Evolutionary conservation across 1,140 invertebrate genomes (phyloP).

Genomic region (Apolygus lucorum): DNA sequence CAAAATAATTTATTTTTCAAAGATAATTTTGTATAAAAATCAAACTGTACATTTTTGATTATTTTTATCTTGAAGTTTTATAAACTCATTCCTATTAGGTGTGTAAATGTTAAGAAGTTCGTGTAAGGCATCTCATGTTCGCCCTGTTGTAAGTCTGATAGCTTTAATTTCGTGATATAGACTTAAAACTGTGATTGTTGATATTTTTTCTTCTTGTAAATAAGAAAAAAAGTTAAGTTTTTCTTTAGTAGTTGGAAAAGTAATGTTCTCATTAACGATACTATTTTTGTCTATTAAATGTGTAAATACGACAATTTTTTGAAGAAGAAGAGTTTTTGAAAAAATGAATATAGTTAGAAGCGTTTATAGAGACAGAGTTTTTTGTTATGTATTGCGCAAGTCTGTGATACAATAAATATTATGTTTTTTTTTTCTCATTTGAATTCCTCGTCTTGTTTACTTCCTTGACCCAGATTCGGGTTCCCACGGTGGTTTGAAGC

Average conservation of each 20-base stretch:
- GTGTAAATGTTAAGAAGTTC: not conserved
- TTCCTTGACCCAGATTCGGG: too few species aligned
- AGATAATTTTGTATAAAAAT: slow-evolving; percentile 9
- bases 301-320: not conserved
- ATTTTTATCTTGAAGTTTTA: slow-evolving; percentile 7
- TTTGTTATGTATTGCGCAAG: slow-evolving; percentile 23
- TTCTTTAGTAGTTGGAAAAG: not conserved
- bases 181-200: slow-evolving; percentile 25
- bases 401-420: slow-evolving; percentile 29
- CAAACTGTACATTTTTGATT: slow-evolving; percentile 1
- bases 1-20: not conserved
- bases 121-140: not conserved
- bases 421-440: slow-evolving; percentile 5
- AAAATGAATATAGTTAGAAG: slow-evolving; percentile 11
- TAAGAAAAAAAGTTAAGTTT: not conserved
- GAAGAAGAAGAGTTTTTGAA: too few species aligned
- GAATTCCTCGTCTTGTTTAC: too few species aligned
- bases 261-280: slow-evolving; percentile 18
- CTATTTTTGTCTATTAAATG: slow-evolving; percentile 2
- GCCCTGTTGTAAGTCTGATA: slow-evolving; percentile 9
- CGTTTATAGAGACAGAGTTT: slow-evolving; percentile 9
- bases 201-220: slow-evolving; percentile 19
- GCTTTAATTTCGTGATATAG: slow-evolving; percentile 14
- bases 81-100: slow-evolving; percentile 1
- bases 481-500: too few species aligned